These are phyloP conservation scores for Drosophila eohydei DNA, from an alignment of 2,888 invertebrate species.

Conservation along the genomic window DNA sequence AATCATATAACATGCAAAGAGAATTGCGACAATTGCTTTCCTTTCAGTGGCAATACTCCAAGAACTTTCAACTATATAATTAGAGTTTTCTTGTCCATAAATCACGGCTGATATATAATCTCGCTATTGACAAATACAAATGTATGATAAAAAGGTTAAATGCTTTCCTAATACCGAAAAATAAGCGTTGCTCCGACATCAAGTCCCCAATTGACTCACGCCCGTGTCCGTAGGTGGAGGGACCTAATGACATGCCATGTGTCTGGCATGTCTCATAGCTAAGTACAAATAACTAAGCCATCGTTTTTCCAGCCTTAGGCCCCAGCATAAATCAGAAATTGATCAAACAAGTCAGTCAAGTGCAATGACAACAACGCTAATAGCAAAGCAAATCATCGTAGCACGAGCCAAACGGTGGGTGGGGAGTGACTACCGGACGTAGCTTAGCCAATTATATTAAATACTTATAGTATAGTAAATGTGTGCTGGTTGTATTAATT, in stretches of 20 bases:
- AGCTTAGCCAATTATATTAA: slow-evolving; percentile 6
- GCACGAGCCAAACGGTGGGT: slow-evolving; percentile 18
- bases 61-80: not conserved
- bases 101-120: not conserved
- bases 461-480: not conserved
- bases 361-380: slow-evolving; percentile 67
- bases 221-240: slow-evolving; percentile 1
- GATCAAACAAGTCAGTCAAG: slow-evolving; percentile 77
- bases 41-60: not conserved
- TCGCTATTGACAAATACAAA: not conserved
- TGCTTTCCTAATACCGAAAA: slow-evolving; percentile 7
- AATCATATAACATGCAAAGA: not conserved
- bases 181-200: slow-evolving; percentile 2
- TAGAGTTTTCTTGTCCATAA: not conserved
- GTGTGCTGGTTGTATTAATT: slow-evolving; percentile 10
- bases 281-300: slow-evolving; percentile 31
- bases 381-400: slow-evolving; percentile 25
- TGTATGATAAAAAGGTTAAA: not conserved
- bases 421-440: not conserved
- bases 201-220: not conserved
- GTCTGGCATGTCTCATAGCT: slow-evolving; percentile 8
- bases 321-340: slow-evolving; percentile 64
- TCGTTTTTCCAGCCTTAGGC: slow-evolving; percentile 8
- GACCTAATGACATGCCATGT: slow-evolving; percentile 42
- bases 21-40: not conserved